Evolutionary conservation across 2,888 invertebrate genomes (phyloP).

Genomic region (Aphodius sticticus): DNA sequence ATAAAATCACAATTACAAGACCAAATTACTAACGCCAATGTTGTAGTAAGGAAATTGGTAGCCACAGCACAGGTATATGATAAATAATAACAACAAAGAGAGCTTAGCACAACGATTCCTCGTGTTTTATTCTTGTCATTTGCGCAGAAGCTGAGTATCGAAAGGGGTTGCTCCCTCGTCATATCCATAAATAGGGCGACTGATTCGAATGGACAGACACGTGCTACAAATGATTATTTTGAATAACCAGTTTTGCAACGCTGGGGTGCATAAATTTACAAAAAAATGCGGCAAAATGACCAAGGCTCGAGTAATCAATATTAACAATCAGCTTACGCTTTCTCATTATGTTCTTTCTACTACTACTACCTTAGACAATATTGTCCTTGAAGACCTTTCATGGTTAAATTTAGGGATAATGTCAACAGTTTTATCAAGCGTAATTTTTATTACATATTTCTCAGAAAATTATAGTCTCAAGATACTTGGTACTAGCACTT

Average conservation of each 20-base stretch:
- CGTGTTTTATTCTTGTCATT: too few relatives aligned
- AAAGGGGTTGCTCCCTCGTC: neutral
- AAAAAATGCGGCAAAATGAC: neutral
- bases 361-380: too few relatives aligned
- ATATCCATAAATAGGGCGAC: neutral
- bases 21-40: neutral
- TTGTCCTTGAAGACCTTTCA: too few relatives aligned
- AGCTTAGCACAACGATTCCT: neutral
- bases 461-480: too few relatives aligned
- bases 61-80: neutral
- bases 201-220: neutral
- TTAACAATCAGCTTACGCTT: too few relatives aligned
- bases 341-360: too few relatives aligned
- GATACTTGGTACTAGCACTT: too few relatives aligned
- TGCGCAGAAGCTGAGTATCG: too few relatives aligned
- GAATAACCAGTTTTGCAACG: neutral
- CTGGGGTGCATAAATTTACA: neutral
- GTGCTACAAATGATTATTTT: neutral
- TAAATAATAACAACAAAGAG: neutral
- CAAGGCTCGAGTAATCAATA: neutral
- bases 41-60: neutral
- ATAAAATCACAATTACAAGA: conserved; percentile 4
- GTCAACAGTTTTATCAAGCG: too few relatives aligned
- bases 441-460: too few relatives aligned
- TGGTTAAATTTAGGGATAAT: too few relatives aligned